Base-by-base conservation (phyloP, 92 coral and sea anemone species). In the Metridium senile region DNA sequence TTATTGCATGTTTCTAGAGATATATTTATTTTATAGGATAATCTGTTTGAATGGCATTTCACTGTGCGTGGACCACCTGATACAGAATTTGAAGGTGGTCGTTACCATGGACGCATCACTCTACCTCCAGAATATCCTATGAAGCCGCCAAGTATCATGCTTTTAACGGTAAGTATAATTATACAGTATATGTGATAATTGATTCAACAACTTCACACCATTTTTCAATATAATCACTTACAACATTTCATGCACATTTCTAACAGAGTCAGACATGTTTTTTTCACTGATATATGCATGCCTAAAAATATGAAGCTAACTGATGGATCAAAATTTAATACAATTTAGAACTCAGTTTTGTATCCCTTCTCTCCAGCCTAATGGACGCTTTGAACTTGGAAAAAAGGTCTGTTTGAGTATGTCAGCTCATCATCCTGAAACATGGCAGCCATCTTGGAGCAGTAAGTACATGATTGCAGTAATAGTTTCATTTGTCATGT, bases 401-500 rank as follows among this genome's bases (percentile, higher is more conserved):
- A 92, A 89, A 80, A 95, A 95, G 78, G 92, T 95, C 34, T 95
- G 99, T 66, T 83, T 95, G 1, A 95, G 99, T 73, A 95, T 95
- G 99, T 95, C 99, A 35, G 99, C 99, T 18, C 99, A 95, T 67
- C 99, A 95, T 62, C 99, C 99, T 33, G 99, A 95, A 75, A 95
- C 99, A 6, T 95, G 99, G 99, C 99, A 95, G 78, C 99, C 99
- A 4, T 95, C 99, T 6, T 95, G 99, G 99, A 95, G 99, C 81
- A 95, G 99, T 95, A 89, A 92, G 99, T 88, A 23, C n/a, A n/a
- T n/a, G n/a, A n/a, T n/a, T n/a, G 9, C 8, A 45, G 8, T 6
- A 70, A 13, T 33, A 20, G 26, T 17, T 22, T n/a, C n/a, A n/a
- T 30, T 28, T 28, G 33, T 26, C 20, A 18, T 32, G 33, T 26